Conservation (phyloP, 1,140 invertebrate species). For the Gerris buenoi region DNA sequence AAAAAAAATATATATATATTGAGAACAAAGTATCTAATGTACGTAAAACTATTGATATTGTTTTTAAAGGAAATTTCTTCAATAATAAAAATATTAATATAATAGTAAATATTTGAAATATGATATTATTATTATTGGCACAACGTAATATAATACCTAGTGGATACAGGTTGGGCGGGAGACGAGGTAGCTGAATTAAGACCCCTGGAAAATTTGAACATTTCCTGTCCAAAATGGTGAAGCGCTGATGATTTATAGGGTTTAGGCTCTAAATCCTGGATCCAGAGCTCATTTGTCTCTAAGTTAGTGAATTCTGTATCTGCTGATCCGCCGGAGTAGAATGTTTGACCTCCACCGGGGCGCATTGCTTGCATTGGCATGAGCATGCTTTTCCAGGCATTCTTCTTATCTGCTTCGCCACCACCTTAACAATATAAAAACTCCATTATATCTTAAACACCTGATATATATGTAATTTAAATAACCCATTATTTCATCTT, state of each 20-base stretch:
- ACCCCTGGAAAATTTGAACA: constrained; percentile 60
- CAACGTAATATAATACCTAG: too few relatives aligned
- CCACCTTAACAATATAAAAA: too few relatives aligned
- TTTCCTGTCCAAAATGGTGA: constrained; percentile 66
- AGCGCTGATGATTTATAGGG: constrained; percentile 63
- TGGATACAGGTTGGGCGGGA: background rate
- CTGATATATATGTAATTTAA: too few relatives aligned
- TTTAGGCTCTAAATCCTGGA: constrained; percentile 59
- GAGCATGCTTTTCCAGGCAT: background rate
- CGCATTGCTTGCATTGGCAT: constrained; percentile 31
- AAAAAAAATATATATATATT: too few relatives aligned
- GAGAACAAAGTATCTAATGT: too few relatives aligned
- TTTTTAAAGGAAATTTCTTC: too few relatives aligned
- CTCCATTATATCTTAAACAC: too few relatives aligned
- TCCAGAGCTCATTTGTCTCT: constrained; percentile 63
- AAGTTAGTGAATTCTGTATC: constrained; percentile 64
- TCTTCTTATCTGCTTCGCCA: constrained; percentile 23
- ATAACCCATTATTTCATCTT: too few relatives aligned
- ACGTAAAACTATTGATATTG: too few relatives aligned
- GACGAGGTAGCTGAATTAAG: constrained; percentile 35
- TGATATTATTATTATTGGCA: too few relatives aligned
- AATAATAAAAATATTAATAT: too few relatives aligned
- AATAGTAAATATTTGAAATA: too few relatives aligned
- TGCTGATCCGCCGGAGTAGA: constrained; percentile 40
- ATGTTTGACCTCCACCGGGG: constrained; percentile 4